A percentile compares a stretch with the other conserved stretches of the same genome.
Evolutionary conservation across 2,888 invertebrate genomes (phyloP).

Genomic region (Spodoptera exigua): DNA sequence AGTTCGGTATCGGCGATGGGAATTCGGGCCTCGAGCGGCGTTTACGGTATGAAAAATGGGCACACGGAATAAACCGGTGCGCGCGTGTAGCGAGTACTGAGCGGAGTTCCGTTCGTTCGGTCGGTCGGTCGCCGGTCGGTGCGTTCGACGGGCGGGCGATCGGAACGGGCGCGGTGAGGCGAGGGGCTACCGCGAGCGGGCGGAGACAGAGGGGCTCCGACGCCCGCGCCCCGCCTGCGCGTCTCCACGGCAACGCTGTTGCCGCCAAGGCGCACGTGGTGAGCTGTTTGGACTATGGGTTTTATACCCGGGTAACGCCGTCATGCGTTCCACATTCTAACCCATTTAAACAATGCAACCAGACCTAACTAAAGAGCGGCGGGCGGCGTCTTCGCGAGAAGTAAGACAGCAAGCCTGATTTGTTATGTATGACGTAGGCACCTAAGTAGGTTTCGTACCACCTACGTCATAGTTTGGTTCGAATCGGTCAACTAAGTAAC

Average conservation of each 20-base stretch:
- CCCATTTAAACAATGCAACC: slow-evolving; percentile 2
- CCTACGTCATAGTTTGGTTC: too few relatives aligned
- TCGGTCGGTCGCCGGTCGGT: slow-evolving; percentile 54
- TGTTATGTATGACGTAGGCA: too few relatives aligned
- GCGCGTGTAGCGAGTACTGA: slow-evolving; percentile 66
- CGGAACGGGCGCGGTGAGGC: slow-evolving; percentile 45
- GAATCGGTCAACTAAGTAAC: too few relatives aligned
- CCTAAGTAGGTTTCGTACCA: too few relatives aligned
- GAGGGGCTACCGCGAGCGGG: slow-evolving; percentile 38
- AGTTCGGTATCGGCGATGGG: slow-evolving; percentile 51
- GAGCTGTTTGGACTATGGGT: slow-evolving; percentile 26
- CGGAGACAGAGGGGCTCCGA: slow-evolving; percentile 76
- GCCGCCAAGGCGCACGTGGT: slow-evolving; percentile 58
- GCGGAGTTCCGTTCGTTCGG: slow-evolving; percentile 61
- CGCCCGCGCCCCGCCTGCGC: slow-evolving; percentile 61
- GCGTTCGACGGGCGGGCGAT: slow-evolving; percentile 49
- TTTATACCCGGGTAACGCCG: slow-evolving; percentile 17
- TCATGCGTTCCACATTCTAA: slow-evolving; percentile 42
- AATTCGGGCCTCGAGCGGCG: slow-evolving; percentile 61
- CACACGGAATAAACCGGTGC: slow-evolving; percentile 74
- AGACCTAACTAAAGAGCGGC: not conserved
- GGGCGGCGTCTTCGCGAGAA: too few relatives aligned
- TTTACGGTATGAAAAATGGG: slow-evolving; percentile 63
- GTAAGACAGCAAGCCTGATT: too few relatives aligned
- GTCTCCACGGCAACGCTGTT: slow-evolving; percentile 57